These are phyloP conservation scores for Cantharis lateralis DNA, from an alignment of 2,888 invertebrate species.

Conservation along the genomic window DNA sequence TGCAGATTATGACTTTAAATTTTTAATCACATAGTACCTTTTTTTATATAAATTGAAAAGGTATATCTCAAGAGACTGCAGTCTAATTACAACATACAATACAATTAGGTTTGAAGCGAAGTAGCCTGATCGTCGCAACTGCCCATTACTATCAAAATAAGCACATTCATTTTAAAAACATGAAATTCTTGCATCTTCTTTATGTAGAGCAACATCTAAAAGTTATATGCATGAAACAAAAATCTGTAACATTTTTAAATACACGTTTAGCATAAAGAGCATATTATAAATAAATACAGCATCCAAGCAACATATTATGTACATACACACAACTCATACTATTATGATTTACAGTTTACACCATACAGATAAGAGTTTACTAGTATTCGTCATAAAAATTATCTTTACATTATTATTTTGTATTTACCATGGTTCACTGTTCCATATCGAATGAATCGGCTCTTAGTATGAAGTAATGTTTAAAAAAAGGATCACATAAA, in stretches of 20 bases:
- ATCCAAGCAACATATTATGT: not conserved
- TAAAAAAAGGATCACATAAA: not conserved
- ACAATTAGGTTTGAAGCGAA: conserved; percentile 47
- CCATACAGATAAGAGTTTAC: not conserved
- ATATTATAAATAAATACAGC: not conserved
- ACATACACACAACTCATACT: not conserved
- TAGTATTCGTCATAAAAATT: not conserved
- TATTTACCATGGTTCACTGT: not conserved
- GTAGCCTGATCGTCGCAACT: conserved; percentile 55
- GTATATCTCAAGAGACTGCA: conserved; percentile 27
- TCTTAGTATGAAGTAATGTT: not conserved
- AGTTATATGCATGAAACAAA: conserved; percentile 46
- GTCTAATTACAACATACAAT: conserved; percentile 51
- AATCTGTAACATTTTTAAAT: not conserved
- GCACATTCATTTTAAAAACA: conserved; percentile 31
- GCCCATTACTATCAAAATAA: conserved; percentile 54
- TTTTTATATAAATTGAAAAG: not conserved
- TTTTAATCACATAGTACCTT: not conserved
- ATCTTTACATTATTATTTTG: not conserved
- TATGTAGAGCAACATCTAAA: conserved; percentile 50
- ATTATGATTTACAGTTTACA: not conserved
- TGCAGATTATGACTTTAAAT: not conserved
- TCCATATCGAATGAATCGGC: not conserved
- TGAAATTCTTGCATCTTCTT: conserved; percentile 41
- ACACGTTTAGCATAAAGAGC: not conserved